Conservation (phyloP, 2,113 vertebrate genomes). For the Hepsetus odoe region DNA sequence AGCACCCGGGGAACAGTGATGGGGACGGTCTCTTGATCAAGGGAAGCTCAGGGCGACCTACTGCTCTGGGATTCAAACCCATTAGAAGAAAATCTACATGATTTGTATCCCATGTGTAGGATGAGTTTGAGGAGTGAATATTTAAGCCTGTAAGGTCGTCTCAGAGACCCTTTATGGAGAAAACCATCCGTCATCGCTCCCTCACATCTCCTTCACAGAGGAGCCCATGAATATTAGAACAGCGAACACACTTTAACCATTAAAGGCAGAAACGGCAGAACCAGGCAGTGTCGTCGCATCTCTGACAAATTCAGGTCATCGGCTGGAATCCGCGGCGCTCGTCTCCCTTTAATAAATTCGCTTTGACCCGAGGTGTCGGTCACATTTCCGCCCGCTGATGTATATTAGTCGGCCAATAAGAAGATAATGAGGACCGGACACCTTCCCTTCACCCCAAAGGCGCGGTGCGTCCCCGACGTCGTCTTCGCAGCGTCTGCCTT, state of each 20-base stretch:
- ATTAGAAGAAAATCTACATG: too few relatives aligned
- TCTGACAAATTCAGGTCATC: conserved; percentile 21
- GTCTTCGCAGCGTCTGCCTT: not conserved
- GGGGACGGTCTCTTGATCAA: too few relatives aligned
- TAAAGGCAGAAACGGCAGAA: conserved; percentile 28
- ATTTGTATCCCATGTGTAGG: too few relatives aligned
- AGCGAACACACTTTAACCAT: conserved; percentile 3
- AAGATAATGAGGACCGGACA: conserved; percentile 1
- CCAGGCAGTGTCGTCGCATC: not conserved
- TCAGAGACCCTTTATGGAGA: conserved; percentile 11
- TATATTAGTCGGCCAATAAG: conserved; percentile 32
- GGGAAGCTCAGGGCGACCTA: too few relatives aligned
- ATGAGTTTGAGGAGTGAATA: not conserved
- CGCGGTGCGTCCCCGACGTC: not conserved
- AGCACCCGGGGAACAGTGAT: too few relatives aligned
- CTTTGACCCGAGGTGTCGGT: conserved; percentile 34
- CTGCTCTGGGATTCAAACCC: too few relatives aligned
- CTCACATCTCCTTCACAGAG: conserved; percentile 1
- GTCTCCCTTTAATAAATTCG: conserved; percentile 25
- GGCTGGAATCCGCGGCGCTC: not conserved
- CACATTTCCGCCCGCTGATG: not conserved
- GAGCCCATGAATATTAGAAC: conserved; percentile 39
- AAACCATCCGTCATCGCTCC: not conserved
- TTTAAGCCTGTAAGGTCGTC: not conserved
- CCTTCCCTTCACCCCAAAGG: conserved; percentile 2